Conservation (phyloP, 2,888 invertebrate genomes). For the Galeruca laticollis region DNA sequence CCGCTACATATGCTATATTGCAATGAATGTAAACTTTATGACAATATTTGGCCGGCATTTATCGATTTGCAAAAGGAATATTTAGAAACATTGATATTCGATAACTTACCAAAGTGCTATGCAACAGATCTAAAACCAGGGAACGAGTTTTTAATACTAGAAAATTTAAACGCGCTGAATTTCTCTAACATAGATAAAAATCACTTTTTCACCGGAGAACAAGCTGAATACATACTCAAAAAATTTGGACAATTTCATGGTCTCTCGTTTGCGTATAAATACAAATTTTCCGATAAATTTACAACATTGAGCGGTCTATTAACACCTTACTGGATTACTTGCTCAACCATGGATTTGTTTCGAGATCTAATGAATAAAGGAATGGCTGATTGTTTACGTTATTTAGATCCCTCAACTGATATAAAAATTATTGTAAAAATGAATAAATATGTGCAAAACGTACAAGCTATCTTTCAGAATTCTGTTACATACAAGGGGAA, state of each 20-base stretch:
- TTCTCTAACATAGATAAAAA: conserved; percentile 16
- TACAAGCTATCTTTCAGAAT: conserved; percentile 4
- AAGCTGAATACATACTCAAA: conserved; percentile 41
- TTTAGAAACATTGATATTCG: conserved; percentile 1
- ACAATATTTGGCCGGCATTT: conserved; percentile 20
- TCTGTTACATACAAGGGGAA: conserved; percentile 6
- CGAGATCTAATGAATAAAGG: conserved; percentile 1
- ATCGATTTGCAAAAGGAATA: conserved; percentile 19
- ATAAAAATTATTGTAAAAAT: conserved; percentile 19
- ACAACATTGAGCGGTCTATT: conserved; percentile 8
- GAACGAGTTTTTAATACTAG: conserved; percentile 40
- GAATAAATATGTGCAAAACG: conserved; percentile 2
- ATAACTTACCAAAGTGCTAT: conserved; percentile 31
- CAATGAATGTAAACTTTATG: conserved; percentile 36
- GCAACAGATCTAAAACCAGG: background rate
- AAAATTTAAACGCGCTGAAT: conserved; percentile 35
- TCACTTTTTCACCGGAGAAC: conserved; percentile 43
- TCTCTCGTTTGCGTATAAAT: conserved; percentile 45
- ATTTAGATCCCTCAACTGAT: conserved; percentile 5
- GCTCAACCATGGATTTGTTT: conserved; percentile 3
- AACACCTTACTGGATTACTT: conserved; percentile 1
- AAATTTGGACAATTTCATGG: conserved; percentile 49
- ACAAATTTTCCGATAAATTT: conserved; percentile 40
- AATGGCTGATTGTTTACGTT: background rate
- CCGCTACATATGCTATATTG: conserved; percentile 32